Conservation (phyloP, 2,888 invertebrate species). For the Trichopoda pennipes region DNA sequence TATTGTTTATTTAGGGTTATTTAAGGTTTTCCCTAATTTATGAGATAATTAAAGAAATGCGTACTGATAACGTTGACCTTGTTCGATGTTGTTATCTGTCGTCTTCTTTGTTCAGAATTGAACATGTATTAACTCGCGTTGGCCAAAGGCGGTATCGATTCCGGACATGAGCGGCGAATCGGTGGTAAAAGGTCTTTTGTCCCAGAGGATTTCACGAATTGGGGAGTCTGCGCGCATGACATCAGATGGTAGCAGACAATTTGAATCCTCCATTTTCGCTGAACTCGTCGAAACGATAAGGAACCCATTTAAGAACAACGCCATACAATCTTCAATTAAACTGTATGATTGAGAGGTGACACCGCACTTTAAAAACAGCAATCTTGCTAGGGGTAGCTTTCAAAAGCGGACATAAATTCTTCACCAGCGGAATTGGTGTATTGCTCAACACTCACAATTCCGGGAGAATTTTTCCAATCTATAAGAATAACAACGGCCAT, state of each 20-base stretch:
- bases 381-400: slow-evolving; percentile 34
- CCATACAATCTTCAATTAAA: slow-evolving; percentile 40
- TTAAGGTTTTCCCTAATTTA: no score
- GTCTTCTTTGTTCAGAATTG: no score
- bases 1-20: no score
- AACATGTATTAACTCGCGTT: no score
- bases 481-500: background rate
- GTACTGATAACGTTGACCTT: no score
- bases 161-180: background rate
- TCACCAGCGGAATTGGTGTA: slow-evolving; percentile 40
- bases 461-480: slow-evolving; percentile 38
- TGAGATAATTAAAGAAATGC: no score
- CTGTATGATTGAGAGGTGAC: slow-evolving; percentile 42
- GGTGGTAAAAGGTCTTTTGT: background rate
- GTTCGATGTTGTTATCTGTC: no score
- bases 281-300: slow-evolving; percentile 12
- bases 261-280: background rate
- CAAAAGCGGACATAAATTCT: slow-evolving; percentile 30
- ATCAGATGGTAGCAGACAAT: background rate
- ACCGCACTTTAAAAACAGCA: slow-evolving; percentile 26
- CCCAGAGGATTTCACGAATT: background rate
- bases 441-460: slow-evolving; percentile 32
- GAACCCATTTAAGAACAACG: slow-evolving; percentile 13
- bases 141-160: background rate
- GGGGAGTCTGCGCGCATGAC: background rate